Evolutionary conservation across 2,797 vertebrate genomes (phyloP).

Genomic region (Aldrovandia affinis): DNA sequence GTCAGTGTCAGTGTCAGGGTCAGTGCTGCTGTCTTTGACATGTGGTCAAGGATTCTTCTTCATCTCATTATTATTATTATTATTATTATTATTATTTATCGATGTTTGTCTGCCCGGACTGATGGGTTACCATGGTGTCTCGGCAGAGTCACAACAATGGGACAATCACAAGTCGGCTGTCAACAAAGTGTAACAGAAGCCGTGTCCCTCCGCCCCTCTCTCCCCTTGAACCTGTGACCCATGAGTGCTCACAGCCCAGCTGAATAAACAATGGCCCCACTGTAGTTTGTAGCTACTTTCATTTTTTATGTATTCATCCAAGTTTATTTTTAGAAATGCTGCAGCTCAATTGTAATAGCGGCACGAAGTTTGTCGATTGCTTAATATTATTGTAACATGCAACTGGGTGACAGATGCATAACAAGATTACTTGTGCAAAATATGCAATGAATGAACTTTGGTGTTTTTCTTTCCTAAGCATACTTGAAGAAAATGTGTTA

Average conservation of each 20-base stretch:
- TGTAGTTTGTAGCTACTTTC: conserved; percentile 18
- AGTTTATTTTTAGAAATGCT: conserved; percentile 22
- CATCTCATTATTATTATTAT: not conserved
- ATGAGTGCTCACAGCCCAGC: not conserved
- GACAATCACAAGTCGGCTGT: not conserved
- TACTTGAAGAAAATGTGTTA: no score
- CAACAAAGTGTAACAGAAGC: conserved; percentile 3
- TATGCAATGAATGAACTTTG: not conserved
- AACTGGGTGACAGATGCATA: not conserved
- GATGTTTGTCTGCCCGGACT: not conserved
- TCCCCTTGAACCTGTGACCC: conserved; percentile 16
- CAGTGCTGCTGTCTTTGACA: not conserved
- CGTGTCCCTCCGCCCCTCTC: not conserved
- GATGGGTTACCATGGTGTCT: conserved; percentile 11
- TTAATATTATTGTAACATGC: not conserved
- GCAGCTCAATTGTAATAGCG: not conserved
- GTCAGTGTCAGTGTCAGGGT: not conserved
- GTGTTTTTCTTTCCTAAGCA: no score
- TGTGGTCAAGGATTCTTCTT: not conserved
- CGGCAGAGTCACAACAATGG: not conserved
- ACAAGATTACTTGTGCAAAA: not conserved
- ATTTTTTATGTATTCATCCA: conserved; percentile 27
- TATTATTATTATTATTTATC: not conserved
- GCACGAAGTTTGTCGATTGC: not conserved
- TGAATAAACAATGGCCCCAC: conserved; percentile 25